Evolutionary conservation across 1,140 invertebrate genomes (phyloP).

Genomic region (Ostrea denselamellosa): DNA sequence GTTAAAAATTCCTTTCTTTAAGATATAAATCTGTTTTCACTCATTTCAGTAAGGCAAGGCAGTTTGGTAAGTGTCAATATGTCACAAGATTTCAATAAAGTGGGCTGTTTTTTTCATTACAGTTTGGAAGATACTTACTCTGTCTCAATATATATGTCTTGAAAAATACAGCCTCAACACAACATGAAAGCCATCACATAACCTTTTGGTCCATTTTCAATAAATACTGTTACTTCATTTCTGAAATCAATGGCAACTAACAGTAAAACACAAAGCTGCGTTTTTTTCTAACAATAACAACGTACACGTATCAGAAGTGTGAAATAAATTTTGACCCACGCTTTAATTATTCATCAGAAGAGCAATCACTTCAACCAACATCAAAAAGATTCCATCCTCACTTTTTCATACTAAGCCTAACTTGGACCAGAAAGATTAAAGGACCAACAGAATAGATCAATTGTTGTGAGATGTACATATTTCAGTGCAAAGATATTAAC

Average conservation of each 20-base stretch:
- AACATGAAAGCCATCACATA: no score
- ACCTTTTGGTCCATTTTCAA: no score
- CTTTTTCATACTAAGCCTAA: neutral
- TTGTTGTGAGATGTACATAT: neutral
- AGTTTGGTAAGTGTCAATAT: no score
- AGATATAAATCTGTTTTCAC: neutral
- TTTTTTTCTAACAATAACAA: neutral
- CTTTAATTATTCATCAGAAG: conserved; percentile 5
- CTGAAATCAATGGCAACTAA: neutral
- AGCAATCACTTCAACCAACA: conserved; percentile 10
- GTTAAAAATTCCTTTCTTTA: neutral
- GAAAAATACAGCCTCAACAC: no score
- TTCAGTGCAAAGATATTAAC: neutral
- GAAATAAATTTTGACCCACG: conserved; percentile 4
- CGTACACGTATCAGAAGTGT: neutral
- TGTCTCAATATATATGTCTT: no score
- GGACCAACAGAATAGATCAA: neutral
- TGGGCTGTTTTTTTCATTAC: no score
- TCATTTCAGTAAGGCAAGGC: no score
- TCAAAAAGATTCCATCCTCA: neutral
- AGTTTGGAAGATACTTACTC: no score
- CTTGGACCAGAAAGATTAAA: neutral
- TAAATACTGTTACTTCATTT: no score
- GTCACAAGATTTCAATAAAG: no score
- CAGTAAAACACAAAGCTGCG: neutral